These are phyloP conservation scores for Triops cancriformis DNA, from an alignment of 1,140 invertebrate genomes.

Conservation along the genomic window DNA sequence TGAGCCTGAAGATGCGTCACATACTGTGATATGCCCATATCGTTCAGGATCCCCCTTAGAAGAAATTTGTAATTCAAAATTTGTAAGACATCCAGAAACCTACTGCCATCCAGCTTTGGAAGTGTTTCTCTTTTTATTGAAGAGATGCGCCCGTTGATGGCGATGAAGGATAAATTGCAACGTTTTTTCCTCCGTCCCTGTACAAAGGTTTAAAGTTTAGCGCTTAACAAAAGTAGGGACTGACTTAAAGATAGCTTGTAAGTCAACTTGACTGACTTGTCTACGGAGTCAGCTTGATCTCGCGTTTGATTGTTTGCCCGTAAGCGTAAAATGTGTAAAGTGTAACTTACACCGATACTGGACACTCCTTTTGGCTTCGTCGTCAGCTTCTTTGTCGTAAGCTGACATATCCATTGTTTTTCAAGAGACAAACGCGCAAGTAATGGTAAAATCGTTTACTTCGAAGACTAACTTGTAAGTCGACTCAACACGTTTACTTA, in stretches of 20 bases:
- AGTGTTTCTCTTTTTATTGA: slow-evolving; percentile 27
- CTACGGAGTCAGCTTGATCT: no score
- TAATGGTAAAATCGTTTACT: not conserved
- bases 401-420: not conserved
- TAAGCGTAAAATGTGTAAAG: not conserved
- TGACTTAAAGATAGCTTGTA: not conserved
- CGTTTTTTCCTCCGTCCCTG: slow-evolving; percentile 27
- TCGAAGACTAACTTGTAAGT: not conserved
- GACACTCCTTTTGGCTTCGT: not conserved
- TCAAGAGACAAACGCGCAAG: not conserved
- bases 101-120: slow-evolving; percentile 26
- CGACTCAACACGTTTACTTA: not conserved
- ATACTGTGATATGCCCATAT: slow-evolving; percentile 24
- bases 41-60: slow-evolving; percentile 21
- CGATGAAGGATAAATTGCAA: slow-evolving; percentile 23
- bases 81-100: not conserved
- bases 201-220: not conserved
- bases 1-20: slow-evolving; percentile 26
- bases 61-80: not conserved
- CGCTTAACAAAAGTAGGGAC: not conserved
- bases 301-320: not conserved
- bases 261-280: not conserved
- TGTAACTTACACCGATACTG: not conserved
- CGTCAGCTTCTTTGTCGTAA: not conserved
- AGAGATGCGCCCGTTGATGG: slow-evolving; percentile 22